Evolutionary conservation across 2,797 vertebrate genomes (phyloP).

Genomic region (Gymnocypris eckloni): DNA sequence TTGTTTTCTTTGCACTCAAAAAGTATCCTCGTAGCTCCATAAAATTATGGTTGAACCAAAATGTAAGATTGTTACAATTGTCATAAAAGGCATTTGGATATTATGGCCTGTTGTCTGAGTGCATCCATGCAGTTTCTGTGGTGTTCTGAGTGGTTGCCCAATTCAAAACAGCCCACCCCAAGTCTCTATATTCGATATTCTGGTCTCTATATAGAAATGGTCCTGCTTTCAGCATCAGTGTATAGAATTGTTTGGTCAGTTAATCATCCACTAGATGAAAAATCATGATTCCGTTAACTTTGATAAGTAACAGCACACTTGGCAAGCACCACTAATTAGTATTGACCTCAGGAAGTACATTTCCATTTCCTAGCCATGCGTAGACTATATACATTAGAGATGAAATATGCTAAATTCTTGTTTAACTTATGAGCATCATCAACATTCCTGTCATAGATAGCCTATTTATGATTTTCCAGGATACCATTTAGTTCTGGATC

Average conservation of each 20-base stretch:
- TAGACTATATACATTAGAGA: slow-evolving; percentile 15
- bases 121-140: neutral
- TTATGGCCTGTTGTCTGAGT: neutral
- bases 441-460: slow-evolving; percentile 12
- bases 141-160: neutral
- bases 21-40: neutral
- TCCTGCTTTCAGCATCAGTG: neutral
- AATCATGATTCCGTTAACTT: neutral
- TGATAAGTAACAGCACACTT: neutral
- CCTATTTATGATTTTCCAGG: slow-evolving; percentile 30
- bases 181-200: neutral
- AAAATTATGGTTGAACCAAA: neutral
- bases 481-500: slow-evolving; percentile 36
- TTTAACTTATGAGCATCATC: slow-evolving; percentile 28
- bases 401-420: slow-evolving; percentile 27
- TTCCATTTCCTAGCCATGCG: slow-evolving; percentile 5
- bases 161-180: neutral
- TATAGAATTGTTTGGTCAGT: neutral
- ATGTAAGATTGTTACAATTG: neutral
- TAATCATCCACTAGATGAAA: slow-evolving; percentile 8
- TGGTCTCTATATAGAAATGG: neutral
- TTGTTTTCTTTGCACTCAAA: neutral
- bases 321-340: slow-evolving; percentile 15
- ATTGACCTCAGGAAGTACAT: slow-evolving; percentile 13
- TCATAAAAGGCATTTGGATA: neutral